Conservation (phyloP, 1,140 invertebrate genomes). For the Maconellicoccus hirsutus region DNA sequence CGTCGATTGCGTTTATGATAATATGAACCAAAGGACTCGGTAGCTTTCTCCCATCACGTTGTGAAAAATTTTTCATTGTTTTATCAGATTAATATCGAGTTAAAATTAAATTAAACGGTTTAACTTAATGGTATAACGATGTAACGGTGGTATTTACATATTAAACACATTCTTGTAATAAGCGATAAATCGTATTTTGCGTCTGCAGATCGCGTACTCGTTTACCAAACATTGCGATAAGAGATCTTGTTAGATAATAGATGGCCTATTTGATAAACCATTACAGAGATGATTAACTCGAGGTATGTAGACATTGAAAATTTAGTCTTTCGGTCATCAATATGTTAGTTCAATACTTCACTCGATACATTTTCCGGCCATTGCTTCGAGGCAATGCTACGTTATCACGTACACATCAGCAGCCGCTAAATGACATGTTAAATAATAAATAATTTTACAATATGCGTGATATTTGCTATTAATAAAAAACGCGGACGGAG, state of each 20-base stretch:
- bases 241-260: not conserved
- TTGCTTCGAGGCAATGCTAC: not conserved
- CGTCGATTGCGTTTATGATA: no score
- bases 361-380: no score
- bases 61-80: not conserved
- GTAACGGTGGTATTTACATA: not conserved
- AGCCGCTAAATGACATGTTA: not conserved
- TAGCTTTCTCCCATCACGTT: not conserved
- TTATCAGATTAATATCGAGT: not conserved
- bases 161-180: not conserved
- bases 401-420: constrained; percentile 2
- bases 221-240: constrained; percentile 1
- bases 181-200: no score
- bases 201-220: no score
- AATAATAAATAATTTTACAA: constrained; percentile 6
- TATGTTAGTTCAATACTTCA: no score
- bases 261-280: not conserved
- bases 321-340: no score
- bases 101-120: not conserved
- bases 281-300: no score
- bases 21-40: not conserved
- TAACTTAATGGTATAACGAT: not conserved
- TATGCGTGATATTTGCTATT: not conserved
- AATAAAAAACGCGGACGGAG: not conserved
- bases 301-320: no score